Evolutionary conservation across 2,113 vertebrate genomes (phyloP).

Genomic region (Tautogolabrus adspersus): DNA sequence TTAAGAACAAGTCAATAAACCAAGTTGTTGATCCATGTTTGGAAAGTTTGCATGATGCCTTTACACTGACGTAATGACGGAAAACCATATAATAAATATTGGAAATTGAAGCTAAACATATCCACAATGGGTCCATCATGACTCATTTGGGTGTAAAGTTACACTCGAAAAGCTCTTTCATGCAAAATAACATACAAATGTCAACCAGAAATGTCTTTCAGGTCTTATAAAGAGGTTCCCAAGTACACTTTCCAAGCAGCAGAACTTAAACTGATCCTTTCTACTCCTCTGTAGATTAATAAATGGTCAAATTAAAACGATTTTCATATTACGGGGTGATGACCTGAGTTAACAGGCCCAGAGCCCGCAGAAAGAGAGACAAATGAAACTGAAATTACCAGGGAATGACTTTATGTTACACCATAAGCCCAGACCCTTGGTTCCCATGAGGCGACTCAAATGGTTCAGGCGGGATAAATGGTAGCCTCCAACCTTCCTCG

Average conservation of each 20-base stretch:
- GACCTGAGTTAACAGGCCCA: conserved; percentile 51
- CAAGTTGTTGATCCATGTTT: not conserved
- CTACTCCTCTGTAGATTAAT: conserved; percentile 28
- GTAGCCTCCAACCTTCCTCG: conserved; percentile 56
- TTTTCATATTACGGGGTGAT: conserved; percentile 31
- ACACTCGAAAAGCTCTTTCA: conserved; percentile 4
- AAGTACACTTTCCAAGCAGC: conserved; percentile 25
- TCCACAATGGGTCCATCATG: conserved; percentile 13
- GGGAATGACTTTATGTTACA: conserved; percentile 47
- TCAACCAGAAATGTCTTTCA: conserved; percentile 21
- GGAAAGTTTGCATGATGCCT: not conserved
- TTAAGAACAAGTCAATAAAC: not conserved
- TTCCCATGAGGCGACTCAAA: conserved; percentile 65
- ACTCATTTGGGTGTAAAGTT: conserved; percentile 1
- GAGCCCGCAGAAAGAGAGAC: conserved; percentile 35
- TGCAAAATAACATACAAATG: conserved; percentile 16
- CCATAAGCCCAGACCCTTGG: conserved; percentile 29
- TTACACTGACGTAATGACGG: not conserved
- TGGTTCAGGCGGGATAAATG: conserved; percentile 62
- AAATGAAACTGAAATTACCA: conserved; percentile 61
- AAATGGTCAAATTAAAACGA: conserved; percentile 51
- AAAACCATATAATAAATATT: conserved; percentile 1
- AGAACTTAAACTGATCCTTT: conserved; percentile 38
- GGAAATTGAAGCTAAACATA: conserved; percentile 6
- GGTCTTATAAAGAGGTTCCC: conserved; percentile 23